phyloP scores from a whole-genome alignment of 1,140 invertebrate genomes.

The Macrostomum lignano region DNA sequence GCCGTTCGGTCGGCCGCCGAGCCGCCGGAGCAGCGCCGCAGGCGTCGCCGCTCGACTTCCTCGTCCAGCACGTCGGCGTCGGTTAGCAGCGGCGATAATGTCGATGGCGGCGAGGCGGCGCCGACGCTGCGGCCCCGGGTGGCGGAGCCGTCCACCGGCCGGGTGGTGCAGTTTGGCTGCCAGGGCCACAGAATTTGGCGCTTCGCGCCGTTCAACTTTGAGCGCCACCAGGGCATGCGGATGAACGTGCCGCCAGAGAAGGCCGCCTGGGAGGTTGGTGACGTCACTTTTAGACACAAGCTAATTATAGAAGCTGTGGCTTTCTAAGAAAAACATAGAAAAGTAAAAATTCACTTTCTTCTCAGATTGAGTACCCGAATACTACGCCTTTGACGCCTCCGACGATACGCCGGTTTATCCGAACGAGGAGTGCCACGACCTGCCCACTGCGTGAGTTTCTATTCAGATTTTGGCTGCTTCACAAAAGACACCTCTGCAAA shows the following conservation, averaged over 20 bases:
- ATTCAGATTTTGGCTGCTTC: not conserved
- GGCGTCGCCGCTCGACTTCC: no score
- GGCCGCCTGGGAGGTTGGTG: slow-evolving; percentile 8
- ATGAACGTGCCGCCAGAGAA: not conserved
- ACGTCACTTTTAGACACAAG: not conserved
- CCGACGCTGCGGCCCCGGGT: not conserved
- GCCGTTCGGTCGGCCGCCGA: no score
- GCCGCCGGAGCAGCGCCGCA: no score
- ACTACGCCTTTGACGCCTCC: slow-evolving; percentile 1
- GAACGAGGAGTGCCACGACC: not conserved
- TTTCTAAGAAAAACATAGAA: not conserved
- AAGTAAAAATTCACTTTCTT: not conserved
- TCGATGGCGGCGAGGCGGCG: not conserved
- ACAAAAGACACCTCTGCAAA: no score
- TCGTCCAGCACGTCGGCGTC: no score
- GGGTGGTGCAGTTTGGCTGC: not conserved
- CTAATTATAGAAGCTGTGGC: not conserved
- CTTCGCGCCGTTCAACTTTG: slow-evolving; percentile 3
- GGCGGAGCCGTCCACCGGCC: not conserved
- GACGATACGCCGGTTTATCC: slow-evolving; percentile 1
- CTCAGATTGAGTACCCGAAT: slow-evolving; percentile 1
- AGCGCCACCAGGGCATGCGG: not conserved
- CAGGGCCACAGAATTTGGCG: not conserved
- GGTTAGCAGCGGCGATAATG: not conserved
- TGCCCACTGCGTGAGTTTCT: not conserved